Evolutionary conservation across 2,113 vertebrate species (phyloP).

Genomic region (Cichladusa arquata): DNA sequence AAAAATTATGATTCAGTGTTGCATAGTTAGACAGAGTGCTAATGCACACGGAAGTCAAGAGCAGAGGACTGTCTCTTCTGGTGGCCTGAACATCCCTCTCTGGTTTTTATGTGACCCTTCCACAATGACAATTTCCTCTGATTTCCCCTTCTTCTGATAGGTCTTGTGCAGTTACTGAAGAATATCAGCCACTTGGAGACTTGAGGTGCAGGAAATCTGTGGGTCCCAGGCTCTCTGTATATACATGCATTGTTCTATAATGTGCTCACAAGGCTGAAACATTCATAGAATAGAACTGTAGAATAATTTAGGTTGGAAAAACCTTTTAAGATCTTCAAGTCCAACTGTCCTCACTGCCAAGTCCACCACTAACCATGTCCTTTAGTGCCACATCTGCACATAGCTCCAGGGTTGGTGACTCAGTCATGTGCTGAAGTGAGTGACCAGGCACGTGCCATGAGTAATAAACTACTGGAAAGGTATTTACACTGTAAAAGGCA

Average conservation of each 20-base stretch:
- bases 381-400: neutral
- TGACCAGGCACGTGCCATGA: neutral
- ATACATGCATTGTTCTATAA: rapidly evolving
- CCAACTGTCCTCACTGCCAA: neutral
- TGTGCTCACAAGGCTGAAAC: neutral
- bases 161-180: neutral
- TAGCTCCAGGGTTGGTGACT: neutral
- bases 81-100: neutral
- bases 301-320: neutral
- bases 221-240: neutral
- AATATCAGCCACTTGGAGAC: neutral
- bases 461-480: neutral
- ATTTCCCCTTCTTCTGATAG: neutral
- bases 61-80: neutral
- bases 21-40: neutral
- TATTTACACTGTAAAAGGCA: neutral
- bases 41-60: neutral
- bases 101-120: neutral
- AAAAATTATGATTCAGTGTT: neutral
- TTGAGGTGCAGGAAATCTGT: neutral
- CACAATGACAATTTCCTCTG: neutral
- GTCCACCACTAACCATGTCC: neutral
- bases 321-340: neutral
- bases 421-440: neutral
- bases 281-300: neutral